These are phyloP conservation scores for Anas platyrhynchos DNA, from an alignment of 2,113 vertebrate genomes.

Conservation along the genomic window DNA sequence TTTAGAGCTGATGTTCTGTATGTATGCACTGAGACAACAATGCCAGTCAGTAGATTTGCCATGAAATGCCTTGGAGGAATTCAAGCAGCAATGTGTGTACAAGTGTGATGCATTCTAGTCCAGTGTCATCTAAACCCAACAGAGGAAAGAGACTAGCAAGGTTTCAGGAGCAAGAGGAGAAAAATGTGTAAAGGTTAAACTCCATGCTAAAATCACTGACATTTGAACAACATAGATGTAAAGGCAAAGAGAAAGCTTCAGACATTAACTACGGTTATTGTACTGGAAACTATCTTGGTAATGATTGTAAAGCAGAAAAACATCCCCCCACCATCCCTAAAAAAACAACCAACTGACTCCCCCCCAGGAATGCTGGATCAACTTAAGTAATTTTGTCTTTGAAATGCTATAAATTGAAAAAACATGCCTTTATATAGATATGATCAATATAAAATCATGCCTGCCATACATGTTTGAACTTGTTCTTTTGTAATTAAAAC, in stretches of 20 bases:
- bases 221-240: conserved; percentile 71
- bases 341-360: background rate
- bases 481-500: background rate
- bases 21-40: background rate
- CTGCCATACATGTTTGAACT: background rate
- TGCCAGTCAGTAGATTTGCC: background rate
- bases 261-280: conserved; percentile 46
- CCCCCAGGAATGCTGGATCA: background rate
- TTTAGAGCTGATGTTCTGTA: background rate
- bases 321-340: accelerated
- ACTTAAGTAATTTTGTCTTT: background rate
- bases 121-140: conserved; percentile 4
- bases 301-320: conserved; percentile 5
- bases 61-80: conserved; percentile 35
- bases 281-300: conserved; percentile 49
- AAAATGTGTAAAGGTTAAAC: conserved; percentile 70
- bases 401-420: conserved; percentile 20
- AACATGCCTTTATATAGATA: background rate
- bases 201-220: conserved; percentile 72
- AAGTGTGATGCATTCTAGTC: background rate
- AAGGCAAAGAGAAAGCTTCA: conserved; percentile 55
- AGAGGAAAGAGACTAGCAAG: conserved; percentile 16
- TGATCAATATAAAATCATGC: background rate
- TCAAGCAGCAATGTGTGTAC: background rate
- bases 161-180: conserved; percentile 38